Percentiles rank a stretch among this genome's conserved stretches.
These are phyloP conservation scores for Tipula unca DNA, from an alignment of 2,888 invertebrate species.

Conservation along the genomic window DNA sequence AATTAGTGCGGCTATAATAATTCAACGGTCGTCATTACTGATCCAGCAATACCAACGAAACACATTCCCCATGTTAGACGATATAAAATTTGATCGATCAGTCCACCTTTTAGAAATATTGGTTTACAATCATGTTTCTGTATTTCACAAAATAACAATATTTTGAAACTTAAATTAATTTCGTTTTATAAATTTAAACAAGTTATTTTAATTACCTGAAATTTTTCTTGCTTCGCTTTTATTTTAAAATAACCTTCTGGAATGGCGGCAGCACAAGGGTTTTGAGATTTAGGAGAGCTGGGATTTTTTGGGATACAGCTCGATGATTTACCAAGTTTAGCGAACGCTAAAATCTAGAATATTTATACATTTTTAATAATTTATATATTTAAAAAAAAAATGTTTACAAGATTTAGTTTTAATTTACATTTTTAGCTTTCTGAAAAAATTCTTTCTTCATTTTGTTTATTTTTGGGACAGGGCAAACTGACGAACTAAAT, in stretches of 20 bases:
- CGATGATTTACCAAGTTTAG: not conserved
- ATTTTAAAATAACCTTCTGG: not conserved
- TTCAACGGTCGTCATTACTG: not conserved
- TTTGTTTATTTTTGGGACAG: too few relatives aligned
- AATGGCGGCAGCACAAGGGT: not conserved
- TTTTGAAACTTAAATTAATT: not conserved
- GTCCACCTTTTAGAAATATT: not conserved
- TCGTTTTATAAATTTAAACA: too few relatives aligned
- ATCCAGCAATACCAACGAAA: not conserved
- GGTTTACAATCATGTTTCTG: not conserved
- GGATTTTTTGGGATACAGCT: too few relatives aligned
- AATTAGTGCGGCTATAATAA: not conserved
- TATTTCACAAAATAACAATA: not conserved
- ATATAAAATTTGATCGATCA: not conserved
- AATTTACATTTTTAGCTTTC: not conserved
- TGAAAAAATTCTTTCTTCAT: not conserved
- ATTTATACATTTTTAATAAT: not conserved
- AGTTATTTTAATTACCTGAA: not conserved
- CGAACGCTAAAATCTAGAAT: not conserved
- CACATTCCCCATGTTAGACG: not conserved
- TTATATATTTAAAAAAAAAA: too few relatives aligned
- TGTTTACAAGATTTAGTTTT: not conserved
- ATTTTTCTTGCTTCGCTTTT: not conserved
- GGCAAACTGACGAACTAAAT: too few relatives aligned
- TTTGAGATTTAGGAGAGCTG: not conserved